A percentile compares a stretch with the other conserved stretches of the same genome.
These are phyloP conservation scores for Andrena chrysosceles DNA, from an alignment of 2,888 invertebrate species.

Conservation along the genomic window DNA sequence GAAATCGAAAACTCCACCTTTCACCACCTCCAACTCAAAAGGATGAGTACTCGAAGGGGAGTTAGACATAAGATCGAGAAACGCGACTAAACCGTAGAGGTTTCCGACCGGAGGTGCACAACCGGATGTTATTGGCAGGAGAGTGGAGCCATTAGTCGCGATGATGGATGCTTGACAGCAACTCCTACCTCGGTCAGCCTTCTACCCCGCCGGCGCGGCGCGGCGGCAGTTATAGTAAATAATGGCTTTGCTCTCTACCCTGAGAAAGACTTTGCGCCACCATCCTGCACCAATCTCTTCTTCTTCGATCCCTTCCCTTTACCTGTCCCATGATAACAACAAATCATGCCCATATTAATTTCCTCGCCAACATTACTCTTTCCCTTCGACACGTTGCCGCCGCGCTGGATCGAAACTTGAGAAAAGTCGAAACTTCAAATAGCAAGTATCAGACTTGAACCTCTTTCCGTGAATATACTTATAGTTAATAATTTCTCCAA, in stretches of 20 bases:
- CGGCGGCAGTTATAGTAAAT: conserved; percentile 84
- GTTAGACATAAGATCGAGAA: conserved; percentile 69
- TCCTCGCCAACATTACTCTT: conserved; percentile 83
- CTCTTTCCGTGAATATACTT: too few relatives aligned
- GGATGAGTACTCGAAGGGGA: conserved; percentile 31
- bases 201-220: conserved; percentile 72
- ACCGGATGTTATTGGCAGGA: conserved; percentile 85
- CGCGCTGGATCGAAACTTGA: conserved; percentile 14
- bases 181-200: conserved; percentile 76
- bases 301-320: conserved; percentile 39
- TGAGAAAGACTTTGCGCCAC: conserved; percentile 80
- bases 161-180: conserved; percentile 85
- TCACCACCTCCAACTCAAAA: too few relatives aligned
- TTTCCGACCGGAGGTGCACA: conserved; percentile 76
- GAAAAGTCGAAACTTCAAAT: conserved; percentile 81
- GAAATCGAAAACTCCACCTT: too few relatives aligned
- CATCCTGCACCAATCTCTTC: conserved; percentile 62
- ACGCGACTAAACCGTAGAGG: conserved; percentile 65
- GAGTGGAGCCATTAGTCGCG: conserved; percentile 84
- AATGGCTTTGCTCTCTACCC: conserved; percentile 83
- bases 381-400: conserved; percentile 68
- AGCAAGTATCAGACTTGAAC: too few relatives aligned
- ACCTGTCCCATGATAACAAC: conserved; percentile 81
- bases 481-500: too few relatives aligned
- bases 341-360: conserved; percentile 85